These are phyloP conservation scores for chimpanzee (Pan troglodytes) DNA, from an alignment of 2,113 vertebrate species.

Conservation along the genomic window NHGRI_mPanTro3-v2.1_pri NC_072410.2:60962001-60962500, in stretches of 20 bases:
- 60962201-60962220: not conserved
- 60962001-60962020: not conserved
- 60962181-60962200: not conserved
- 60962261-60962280: too few species aligned
- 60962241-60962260: not conserved
- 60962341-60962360: too few species aligned
- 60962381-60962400: too few species aligned
- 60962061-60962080: not conserved
- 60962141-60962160: not conserved
- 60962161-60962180: not conserved
- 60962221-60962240: not conserved
- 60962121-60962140: not conserved
- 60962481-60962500: not conserved
- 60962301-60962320: too few species aligned
- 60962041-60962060: not conserved
- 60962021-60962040: not conserved
- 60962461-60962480: not conserved
- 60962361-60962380: too few species aligned
- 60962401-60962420: not conserved
- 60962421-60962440: not conserved
- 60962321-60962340: too few species aligned
- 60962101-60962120: not conserved
- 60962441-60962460: not conserved
- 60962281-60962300: too few species aligned
- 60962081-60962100: not conserved